Conservation (phyloP, 2,888 invertebrate species). For the Xylota sylvarum region DNA sequence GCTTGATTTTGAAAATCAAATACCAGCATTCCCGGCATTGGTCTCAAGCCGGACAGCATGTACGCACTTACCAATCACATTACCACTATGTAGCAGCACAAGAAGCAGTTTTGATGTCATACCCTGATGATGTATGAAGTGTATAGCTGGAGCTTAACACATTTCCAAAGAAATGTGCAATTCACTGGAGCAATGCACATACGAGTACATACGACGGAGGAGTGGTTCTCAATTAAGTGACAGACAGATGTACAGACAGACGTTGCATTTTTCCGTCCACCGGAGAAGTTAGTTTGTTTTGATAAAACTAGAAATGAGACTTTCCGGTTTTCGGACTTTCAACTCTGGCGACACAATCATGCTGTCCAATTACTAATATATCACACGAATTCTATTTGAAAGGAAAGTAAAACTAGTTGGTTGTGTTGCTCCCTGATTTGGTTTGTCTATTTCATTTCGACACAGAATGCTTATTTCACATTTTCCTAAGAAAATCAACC, state of each 20-base stretch:
- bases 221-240: not conserved
- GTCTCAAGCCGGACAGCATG: not conserved
- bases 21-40: not conserved
- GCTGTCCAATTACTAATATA: not conserved
- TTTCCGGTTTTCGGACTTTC: constrained; percentile 3
- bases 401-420: constrained; percentile 1
- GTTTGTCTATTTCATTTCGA: constrained; percentile 25
- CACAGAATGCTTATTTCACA: constrained; percentile 28
- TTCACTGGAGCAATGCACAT: not conserved
- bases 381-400: not conserved
- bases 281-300: not conserved
- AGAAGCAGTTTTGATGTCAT: not conserved
- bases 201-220: not conserved
- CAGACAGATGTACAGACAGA: not conserved
- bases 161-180: not conserved
- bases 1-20: not conserved
- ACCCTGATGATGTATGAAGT: not conserved
- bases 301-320: not conserved
- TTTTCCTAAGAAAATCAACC: not conserved
- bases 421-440: not conserved
- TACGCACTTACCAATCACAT: not conserved
- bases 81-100: not conserved
- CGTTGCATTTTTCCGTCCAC: not conserved
- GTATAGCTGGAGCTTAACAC: not conserved
- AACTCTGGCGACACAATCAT: constrained; percentile 4